phyloP scores from a whole-genome alignment of 2,888 invertebrate species.

The Synergus umbraculus region DNA sequence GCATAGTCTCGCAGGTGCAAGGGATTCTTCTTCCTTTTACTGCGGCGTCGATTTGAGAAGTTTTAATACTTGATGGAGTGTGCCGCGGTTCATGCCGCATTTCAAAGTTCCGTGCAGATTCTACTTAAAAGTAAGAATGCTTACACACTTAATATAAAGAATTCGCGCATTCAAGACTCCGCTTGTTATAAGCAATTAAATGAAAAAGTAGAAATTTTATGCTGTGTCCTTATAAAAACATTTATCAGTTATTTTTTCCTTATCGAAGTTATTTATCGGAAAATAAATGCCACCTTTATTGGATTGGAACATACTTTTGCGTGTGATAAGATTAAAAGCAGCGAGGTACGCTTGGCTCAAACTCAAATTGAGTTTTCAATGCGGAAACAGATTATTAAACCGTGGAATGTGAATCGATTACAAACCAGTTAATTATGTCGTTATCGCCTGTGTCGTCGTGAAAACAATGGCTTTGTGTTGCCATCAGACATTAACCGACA shows the following conservation, averaged over 20 bases:
- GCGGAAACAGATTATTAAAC: constrained; percentile 48
- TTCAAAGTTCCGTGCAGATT: constrained; percentile 44
- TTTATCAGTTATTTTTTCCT: background rate
- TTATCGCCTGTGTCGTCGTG: constrained; percentile 63
- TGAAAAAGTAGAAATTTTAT: background rate
- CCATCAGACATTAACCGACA: constrained; percentile 69
- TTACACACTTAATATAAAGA: constrained; percentile 26
- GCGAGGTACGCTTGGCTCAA: background rate
- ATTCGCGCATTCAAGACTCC: constrained; percentile 27
- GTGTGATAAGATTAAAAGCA: constrained; percentile 2
- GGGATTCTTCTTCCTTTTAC: constrained; percentile 62
- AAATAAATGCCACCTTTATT: background rate
- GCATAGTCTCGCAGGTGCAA: constrained; percentile 62
- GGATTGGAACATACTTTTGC: background rate
- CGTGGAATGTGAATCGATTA: constrained; percentile 61
- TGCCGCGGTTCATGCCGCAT: constrained; percentile 50
- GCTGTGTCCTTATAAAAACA: background rate
- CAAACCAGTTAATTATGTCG: constrained; percentile 68
- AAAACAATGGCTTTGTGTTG: constrained; percentile 70
- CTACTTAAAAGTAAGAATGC: constrained; percentile 40
- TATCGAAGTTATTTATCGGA: background rate
- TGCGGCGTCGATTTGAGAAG: constrained; percentile 67
- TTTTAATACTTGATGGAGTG: constrained; percentile 69
- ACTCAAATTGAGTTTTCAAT: background rate
- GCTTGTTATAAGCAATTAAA: constrained; percentile 39